These are phyloP conservation scores for Eutolmus rufibarbis DNA, from an alignment of 2,888 invertebrate species.

Conservation along the genomic window DNA sequence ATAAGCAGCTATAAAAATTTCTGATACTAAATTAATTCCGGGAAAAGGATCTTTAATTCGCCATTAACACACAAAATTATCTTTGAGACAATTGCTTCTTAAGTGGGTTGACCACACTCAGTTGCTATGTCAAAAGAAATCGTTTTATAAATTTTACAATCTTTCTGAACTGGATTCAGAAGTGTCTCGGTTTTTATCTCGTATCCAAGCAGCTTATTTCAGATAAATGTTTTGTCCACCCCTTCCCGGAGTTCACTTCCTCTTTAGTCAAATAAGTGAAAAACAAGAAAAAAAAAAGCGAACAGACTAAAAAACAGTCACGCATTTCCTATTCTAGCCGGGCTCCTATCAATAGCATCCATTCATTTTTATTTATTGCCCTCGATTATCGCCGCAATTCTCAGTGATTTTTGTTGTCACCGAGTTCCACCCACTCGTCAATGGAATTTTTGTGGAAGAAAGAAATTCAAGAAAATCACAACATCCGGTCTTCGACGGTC, in stretches of 20 bases:
- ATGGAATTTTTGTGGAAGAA: background rate
- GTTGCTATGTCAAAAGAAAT: background rate
- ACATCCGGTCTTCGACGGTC: slow-evolving; percentile 23
- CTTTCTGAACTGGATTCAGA: background rate
- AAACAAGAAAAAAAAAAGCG: background rate
- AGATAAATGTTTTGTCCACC: background rate
- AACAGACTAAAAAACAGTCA: background rate
- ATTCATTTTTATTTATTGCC: slow-evolving; percentile 16
- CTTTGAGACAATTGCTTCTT: background rate
- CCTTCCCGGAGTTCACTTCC: background rate
- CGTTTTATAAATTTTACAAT: background rate
- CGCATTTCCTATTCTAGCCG: background rate
- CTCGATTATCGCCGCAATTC: background rate
- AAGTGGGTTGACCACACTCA: background rate
- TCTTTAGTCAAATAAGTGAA: background rate
- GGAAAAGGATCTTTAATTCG: background rate
- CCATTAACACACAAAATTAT: background rate
- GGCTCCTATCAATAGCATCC: background rate
- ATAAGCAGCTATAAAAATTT: background rate
- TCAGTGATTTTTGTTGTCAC: slow-evolving; percentile 7
- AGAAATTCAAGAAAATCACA: slow-evolving; percentile 28
- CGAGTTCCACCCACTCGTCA: slow-evolving; percentile 11
- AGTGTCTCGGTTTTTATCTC: background rate
- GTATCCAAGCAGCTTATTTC: background rate
- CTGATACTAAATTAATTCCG: no score